These are phyloP conservation scores for Umimayanthus chanpuru DNA, from an alignment of 92 coral and sea anemone species.

Conservation along the genomic window DNA sequence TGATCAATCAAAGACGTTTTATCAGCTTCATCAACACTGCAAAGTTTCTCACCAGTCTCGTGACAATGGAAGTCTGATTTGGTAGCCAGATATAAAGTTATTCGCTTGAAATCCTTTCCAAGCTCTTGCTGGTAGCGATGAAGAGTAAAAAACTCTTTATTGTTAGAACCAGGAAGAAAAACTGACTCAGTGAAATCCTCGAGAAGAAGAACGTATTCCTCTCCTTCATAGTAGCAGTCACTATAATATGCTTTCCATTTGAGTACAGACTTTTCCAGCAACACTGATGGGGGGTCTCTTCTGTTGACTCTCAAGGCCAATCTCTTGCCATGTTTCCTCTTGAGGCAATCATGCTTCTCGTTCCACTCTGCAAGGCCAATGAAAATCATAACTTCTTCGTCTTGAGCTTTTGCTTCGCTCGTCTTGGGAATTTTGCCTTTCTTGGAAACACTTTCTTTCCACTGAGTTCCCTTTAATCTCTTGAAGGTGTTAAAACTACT, in stretches of 20 bases:
- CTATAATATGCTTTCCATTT: constrained; percentile 36
- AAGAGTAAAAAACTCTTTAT: constrained; percentile 40
- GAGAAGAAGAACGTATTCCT: constrained; percentile 25
- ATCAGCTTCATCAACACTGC: constrained; percentile 18
- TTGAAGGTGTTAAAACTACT: constrained; percentile 32
- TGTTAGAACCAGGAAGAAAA: constrained; percentile 38
- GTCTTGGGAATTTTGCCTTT: constrained; percentile 35
- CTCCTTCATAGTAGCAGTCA: constrained; percentile 34
- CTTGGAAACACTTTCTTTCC: constrained; percentile 36
- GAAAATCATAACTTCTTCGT: constrained; percentile 46
- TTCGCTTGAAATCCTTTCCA: constrained; percentile 33
- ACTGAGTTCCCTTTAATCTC: constrained; percentile 28
- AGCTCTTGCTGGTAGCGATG: constrained; percentile 36
- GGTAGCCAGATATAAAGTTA: constrained; percentile 27
- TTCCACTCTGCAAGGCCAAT: constrained; percentile 48
- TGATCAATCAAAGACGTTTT: constrained; percentile 14
- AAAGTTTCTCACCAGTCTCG: constrained; percentile 38
- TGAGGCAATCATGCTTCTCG: constrained; percentile 32
- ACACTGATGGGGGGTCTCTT: constrained; percentile 40
- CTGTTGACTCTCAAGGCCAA: constrained; percentile 32
- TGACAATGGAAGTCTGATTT: constrained; percentile 34
- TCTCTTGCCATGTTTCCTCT: constrained; percentile 44
- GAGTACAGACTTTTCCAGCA: constrained; percentile 23
- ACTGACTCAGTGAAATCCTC: constrained; percentile 41
- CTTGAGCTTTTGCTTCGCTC: constrained; percentile 37